These are phyloP conservation scores for Malacosoma neustria DNA, from an alignment of 2,888 invertebrate species.

Conservation along the genomic window DNA sequence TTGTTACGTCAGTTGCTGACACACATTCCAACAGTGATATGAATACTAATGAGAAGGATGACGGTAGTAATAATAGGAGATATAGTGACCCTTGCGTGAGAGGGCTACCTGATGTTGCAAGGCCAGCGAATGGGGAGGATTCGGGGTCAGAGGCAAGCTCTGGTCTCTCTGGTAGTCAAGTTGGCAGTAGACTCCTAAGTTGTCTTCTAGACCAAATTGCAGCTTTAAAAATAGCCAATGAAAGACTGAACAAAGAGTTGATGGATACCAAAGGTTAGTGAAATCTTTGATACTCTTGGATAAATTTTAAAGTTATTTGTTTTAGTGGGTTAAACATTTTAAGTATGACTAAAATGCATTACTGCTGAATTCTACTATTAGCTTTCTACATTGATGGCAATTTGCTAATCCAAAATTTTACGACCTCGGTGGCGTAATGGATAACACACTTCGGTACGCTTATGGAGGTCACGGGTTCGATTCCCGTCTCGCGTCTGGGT, in stretches of 20 bases:
- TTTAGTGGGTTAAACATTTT: slow-evolving; percentile 1
- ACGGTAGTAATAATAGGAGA: slow-evolving; percentile 71
- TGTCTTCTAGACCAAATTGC: slow-evolving; percentile 84
- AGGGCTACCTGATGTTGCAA: slow-evolving; percentile 54
- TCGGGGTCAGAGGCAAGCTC: slow-evolving; percentile 73
- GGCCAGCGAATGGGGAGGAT: slow-evolving; percentile 62
- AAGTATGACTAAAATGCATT: no score
- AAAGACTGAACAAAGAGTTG: slow-evolving; percentile 83
- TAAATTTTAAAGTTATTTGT: slow-evolving; percentile 3
- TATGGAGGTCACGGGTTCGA: no score
- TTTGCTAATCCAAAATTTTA: no score
- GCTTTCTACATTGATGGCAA: no score
- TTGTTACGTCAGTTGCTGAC: slow-evolving; percentile 72
- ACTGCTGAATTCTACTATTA: no score
- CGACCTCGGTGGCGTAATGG: no score
- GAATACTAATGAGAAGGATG: slow-evolving; percentile 67
- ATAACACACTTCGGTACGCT: no score
- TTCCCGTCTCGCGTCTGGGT: no score
- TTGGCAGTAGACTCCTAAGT: slow-evolving; percentile 74
- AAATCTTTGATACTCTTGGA: slow-evolving; percentile 6
- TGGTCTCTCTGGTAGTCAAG: slow-evolving; percentile 63
- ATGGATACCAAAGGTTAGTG: slow-evolving; percentile 80
- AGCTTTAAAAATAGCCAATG: slow-evolving; percentile 81
- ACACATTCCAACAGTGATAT: slow-evolving; percentile 64
- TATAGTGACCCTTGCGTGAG: slow-evolving; percentile 81